These are phyloP conservation scores for Drosophila simulans DNA, from an alignment of 1,140 invertebrate species.

Conservation along the genomic window DNA sequence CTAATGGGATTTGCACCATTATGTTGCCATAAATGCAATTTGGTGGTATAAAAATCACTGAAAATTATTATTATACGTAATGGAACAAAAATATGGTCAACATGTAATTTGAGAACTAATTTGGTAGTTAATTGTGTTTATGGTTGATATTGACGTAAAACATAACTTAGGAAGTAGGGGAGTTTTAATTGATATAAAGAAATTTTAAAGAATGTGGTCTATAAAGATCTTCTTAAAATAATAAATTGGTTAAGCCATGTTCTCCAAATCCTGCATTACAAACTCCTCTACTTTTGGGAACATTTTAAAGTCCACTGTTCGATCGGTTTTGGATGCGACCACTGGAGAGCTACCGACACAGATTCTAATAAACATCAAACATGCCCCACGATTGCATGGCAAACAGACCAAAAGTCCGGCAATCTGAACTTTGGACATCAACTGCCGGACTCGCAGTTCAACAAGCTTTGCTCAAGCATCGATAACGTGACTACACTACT, in stretches of 20 bases:
- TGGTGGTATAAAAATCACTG: background rate
- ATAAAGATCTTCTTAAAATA: no score
- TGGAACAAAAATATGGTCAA: background rate
- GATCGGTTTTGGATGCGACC: slow-evolving; percentile 9
- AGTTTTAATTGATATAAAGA: no score
- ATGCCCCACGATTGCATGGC: slow-evolving; percentile 23
- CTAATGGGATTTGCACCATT: slow-evolving; percentile 25
- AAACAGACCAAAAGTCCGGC: slow-evolving; percentile 44
- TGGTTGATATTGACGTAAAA: no score
- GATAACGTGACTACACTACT: slow-evolving; percentile 5
- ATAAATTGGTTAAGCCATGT: no score
- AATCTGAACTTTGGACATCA: slow-evolving; percentile 34
- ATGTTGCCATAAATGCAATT: slow-evolving; percentile 2
- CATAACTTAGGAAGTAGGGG: background rate
- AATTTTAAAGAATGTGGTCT: no score
- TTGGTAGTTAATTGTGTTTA: no score
- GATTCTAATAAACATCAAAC: slow-evolving; percentile 34
- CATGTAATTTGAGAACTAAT: no score
- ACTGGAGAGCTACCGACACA: slow-evolving; percentile 3
- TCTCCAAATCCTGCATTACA: no score
- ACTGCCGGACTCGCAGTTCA: slow-evolving; percentile 42
- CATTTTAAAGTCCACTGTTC: background rate
- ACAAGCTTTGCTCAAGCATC: slow-evolving; percentile 26
- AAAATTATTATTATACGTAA: background rate
- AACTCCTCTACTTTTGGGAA: background rate